Evolutionary conservation across 2,797 vertebrate genomes (phyloP), one percentile per base, ranked within the genome.

Genomic region (Uromys caudimaculatus): DNA sequence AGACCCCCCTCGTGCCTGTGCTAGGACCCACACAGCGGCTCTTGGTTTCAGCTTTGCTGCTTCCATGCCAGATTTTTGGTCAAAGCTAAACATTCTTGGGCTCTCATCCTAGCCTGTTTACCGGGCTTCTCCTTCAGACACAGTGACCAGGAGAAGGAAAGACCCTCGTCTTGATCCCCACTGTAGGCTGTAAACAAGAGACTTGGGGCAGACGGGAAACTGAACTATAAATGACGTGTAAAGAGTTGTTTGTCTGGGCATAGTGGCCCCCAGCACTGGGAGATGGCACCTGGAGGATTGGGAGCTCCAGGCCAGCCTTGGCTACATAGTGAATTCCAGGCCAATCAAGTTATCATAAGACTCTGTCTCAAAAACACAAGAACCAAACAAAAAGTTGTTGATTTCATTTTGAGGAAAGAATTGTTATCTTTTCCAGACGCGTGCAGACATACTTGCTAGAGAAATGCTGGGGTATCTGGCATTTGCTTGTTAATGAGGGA

Each of bases 61-160:
- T 64, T 62, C 50, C 44, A n/a, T 21, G 35, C n/a, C 16, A 35
- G n/a, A 21, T 4, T 78, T 29, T 23, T 6, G 35, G 21, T 76
- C 21, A 56, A 12, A 47, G 21, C 17, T 14, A 0, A 9, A 0
- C 1, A 0, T 9, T 27, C 47, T 54, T 4, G 32, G 19, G 0
- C 0, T 0, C 3, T 38, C 6, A 0, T 24, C 13, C 11, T 47
- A 5, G 58, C 0, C 2, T 29, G 9, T 52, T 86, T 11, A 50
- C 11, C 35, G 0, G 1, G 35, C 58, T 1, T 47, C 6, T 50
- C n/a, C 12, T 44, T 27, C 85, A 29, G 38, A 89, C 17, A 4
- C 0, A 1, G 52, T 47, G 38, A 41, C 62, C n/a, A 7, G 0
- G 1, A 44, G n/a, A 27, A 2, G 17, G 4, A 0, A 1, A 47